These are phyloP conservation scores for Monopis laevigella DNA, from an alignment of 2,888 invertebrate species.

Conservation along the genomic window DNA sequence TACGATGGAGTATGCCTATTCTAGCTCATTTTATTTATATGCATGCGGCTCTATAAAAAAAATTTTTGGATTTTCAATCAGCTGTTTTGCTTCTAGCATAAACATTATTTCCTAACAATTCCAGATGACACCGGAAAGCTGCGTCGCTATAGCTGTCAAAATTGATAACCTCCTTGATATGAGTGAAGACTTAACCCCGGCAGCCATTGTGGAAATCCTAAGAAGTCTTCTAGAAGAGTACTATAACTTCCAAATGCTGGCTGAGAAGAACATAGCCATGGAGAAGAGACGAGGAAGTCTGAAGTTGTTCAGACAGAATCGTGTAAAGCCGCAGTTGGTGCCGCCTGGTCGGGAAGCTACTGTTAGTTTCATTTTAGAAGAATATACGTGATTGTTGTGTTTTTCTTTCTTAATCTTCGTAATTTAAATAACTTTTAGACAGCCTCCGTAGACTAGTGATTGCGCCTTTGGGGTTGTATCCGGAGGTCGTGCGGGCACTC, in stretches of 20 bases:
- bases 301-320: constrained; percentile 21
- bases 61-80: too few relatives aligned
- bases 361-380: constrained; percentile 32
- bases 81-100: too few relatives aligned
- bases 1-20: too few relatives aligned
- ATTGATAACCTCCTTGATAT: constrained; percentile 29
- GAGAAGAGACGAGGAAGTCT: constrained; percentile 24
- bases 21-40: too few relatives aligned
- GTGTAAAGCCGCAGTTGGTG: constrained; percentile 31
- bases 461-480: too few relatives aligned
- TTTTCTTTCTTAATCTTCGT: too few relatives aligned
- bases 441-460: too few relatives aligned
- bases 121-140: constrained; percentile 41
- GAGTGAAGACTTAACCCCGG: constrained; percentile 21
- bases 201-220: constrained; percentile 26
- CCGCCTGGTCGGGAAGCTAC: constrained; percentile 29
- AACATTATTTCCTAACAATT: constrained; percentile 6
- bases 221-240: constrained; percentile 35
- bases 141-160: constrained; percentile 40
- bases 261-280: constrained; percentile 24
- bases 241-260: constrained; percentile 31
- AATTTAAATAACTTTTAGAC: too few relatives aligned
- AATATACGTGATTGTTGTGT: too few relatives aligned
- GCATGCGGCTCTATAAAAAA: too few relatives aligned
- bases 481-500: too few relatives aligned